Percentiles rank a stretch among this genome's conserved stretches.
These are phyloP conservation scores for Dolichoris vasculosae DNA, from an alignment of 1,140 invertebrate genomes.

Conservation along the genomic window DNA sequence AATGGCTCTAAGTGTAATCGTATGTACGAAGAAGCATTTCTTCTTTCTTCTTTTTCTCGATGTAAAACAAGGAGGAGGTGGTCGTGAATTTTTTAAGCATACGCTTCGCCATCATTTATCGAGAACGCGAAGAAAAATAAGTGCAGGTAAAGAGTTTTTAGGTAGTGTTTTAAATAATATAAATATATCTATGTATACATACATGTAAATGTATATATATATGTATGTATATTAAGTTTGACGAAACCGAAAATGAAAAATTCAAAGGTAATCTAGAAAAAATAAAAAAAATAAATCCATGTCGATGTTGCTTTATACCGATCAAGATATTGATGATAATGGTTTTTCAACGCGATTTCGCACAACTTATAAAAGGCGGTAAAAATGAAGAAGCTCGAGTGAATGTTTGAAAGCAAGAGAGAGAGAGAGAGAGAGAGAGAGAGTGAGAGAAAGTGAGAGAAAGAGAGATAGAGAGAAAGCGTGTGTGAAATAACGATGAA, in stretches of 20 bases:
- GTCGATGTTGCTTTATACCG: slow-evolving; percentile 44
- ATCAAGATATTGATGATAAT: slow-evolving; percentile 17
- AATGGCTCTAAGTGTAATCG: slow-evolving; percentile 19
- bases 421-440: background rate
- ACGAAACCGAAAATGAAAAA: slow-evolving; percentile 22
- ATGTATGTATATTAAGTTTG: slow-evolving; percentile 15
- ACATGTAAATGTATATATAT: no score
- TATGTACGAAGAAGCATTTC: background rate
- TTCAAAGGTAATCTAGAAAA: slow-evolving; percentile 19
- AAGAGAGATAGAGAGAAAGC: background rate
- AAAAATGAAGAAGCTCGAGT: background rate
- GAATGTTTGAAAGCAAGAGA: background rate
- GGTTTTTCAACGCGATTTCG: slow-evolving; percentile 29
- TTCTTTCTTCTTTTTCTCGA: slow-evolving; percentile 30
- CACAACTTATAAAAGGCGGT: slow-evolving; percentile 21
- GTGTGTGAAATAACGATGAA: slow-evolving; percentile 8
- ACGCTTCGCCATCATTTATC: slow-evolving; percentile 16
- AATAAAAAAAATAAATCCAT: slow-evolving; percentile 10
- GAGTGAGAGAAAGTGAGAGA: background rate
- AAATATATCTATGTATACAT: no score
- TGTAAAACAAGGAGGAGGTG: background rate
- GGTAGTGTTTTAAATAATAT: slow-evolving; percentile 41
- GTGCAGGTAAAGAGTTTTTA: slow-evolving; percentile 36
- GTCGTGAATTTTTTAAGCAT: slow-evolving; percentile 37
- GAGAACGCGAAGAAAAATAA: slow-evolving; percentile 17